Evolutionary conservation across 1,140 invertebrate species (phyloP).

Genomic region (Hormaphis cornu): DNA sequence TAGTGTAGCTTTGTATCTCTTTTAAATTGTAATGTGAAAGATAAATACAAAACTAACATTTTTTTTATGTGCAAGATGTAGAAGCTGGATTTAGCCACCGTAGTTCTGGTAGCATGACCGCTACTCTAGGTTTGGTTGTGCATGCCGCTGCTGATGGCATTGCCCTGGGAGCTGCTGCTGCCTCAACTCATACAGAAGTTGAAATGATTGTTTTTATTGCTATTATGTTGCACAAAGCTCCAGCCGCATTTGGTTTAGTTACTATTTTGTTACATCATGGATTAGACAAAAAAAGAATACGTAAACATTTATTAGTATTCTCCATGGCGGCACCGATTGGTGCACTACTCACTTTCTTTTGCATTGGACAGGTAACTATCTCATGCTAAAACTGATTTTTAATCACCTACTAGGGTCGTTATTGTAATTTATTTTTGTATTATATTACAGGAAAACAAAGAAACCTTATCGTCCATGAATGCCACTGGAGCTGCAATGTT

Average conservation of each 20-base stretch:
- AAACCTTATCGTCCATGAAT: conserved; percentile 69
- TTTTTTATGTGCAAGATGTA: conserved; percentile 44
- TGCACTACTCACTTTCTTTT: conserved; percentile 86
- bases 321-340: conserved; percentile 83
- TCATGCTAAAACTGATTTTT: neutral
- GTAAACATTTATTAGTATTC: conserved; percentile 87
- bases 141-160: conserved; percentile 97
- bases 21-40: neutral
- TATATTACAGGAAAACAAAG: conserved; percentile 51
- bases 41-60: neutral
- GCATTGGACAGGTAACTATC: conserved; percentile 69
- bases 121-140: conserved; percentile 91
- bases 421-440: neutral
- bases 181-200: conserved; percentile 86
- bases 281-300: conserved; percentile 76
- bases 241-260: conserved; percentile 94
- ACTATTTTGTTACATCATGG: conserved; percentile 93
- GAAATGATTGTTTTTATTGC: conserved; percentile 97
- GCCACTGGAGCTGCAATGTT: conserved; percentile 94
- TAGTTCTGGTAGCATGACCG: conserved; percentile 68
- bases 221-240: conserved; percentile 98
- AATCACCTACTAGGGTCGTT: neutral
- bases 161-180: conserved; percentile 90
- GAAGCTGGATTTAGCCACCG: conserved; percentile 51
- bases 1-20: too few relatives aligned